phyloP scores from a whole-genome alignment of 53 echinoderm and acorn worm genomes.

The Paracentrotus lividus region DNA sequence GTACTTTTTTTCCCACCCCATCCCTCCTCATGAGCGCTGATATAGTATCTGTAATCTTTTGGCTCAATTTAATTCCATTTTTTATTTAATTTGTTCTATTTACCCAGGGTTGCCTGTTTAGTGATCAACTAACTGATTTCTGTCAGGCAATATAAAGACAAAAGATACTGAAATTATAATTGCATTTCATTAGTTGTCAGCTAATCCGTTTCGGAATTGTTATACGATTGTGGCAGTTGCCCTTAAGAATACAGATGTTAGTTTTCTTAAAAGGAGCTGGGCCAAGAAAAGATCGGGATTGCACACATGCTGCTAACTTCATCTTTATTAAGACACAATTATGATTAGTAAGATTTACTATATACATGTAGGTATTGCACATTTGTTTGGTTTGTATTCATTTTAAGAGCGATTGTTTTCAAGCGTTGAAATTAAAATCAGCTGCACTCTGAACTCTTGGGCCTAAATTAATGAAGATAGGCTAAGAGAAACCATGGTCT shows the following conservation, averaged over 20 bases:
- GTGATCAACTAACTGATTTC: too few relatives aligned
- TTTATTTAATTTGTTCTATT: too few relatives aligned
- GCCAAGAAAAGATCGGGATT: not conserved
- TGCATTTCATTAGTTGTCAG: not conserved
- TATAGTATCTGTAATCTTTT: too few relatives aligned
- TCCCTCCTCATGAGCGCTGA: too few relatives aligned
- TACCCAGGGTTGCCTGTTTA: too few relatives aligned
- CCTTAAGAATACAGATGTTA: not conserved
- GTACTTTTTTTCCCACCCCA: too few relatives aligned
- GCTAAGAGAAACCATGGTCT: too few relatives aligned
- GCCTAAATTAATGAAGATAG: too few relatives aligned
- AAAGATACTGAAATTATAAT: not conserved
- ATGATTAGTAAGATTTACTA: not conserved
- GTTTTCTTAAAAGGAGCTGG: not conserved
- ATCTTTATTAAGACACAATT: not conserved
- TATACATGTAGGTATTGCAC: not conserved
- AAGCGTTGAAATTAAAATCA: not conserved
- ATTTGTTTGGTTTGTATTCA: not conserved
- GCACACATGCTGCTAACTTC: not conserved
- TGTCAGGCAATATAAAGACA: not conserved
- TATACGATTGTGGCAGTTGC: not conserved
- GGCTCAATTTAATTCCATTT: too few relatives aligned
- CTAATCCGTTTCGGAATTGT: too few relatives aligned
- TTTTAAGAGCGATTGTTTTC: not conserved
- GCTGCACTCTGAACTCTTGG: not conserved